A percentile compares a stretch with the other conserved stretches of the same genome.
phyloP scores from a whole-genome alignment of 1,140 invertebrate genomes.

The Cecropterus lyciades region DNA sequence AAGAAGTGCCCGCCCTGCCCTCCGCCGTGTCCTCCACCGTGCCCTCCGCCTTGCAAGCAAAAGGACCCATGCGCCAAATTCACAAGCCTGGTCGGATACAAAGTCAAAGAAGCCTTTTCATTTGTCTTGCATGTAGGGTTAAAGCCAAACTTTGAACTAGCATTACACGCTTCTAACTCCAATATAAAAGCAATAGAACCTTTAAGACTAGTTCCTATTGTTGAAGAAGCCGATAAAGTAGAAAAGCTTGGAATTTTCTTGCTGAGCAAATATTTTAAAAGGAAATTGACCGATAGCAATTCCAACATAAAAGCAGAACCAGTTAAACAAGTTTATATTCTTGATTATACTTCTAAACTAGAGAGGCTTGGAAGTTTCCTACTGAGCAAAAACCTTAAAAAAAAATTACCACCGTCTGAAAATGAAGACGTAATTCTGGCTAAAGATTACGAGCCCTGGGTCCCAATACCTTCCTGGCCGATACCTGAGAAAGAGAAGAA shows the following conservation, averaged over 20 bases:
- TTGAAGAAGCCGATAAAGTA: not conserved
- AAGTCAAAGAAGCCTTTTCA: conserved; percentile 27
- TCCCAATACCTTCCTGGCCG: conserved; percentile 65
- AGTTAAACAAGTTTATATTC: too few species aligned
- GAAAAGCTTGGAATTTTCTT: conserved; percentile 16
- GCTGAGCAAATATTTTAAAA: not conserved
- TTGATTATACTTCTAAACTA: too few species aligned
- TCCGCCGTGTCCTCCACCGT: too few species aligned
- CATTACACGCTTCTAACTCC: not conserved
- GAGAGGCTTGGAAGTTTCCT: conserved; percentile 3
- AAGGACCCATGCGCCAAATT: conserved; percentile 39
- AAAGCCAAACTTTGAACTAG: not conserved
- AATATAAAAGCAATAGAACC: conserved; percentile 1
- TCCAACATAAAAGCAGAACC: not conserved
- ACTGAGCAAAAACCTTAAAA: not conserved
- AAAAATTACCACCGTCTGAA: not conserved
- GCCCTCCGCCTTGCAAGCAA: conserved; percentile 9
- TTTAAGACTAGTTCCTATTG: not conserved
- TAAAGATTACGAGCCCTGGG: conserved; percentile 60
- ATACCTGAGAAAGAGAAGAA: conserved; percentile 44
- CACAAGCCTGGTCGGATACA: conserved; percentile 3
- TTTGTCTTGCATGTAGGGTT: conserved; percentile 11
- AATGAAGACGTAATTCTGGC: conserved; percentile 31
- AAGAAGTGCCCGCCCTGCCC: conserved; percentile 20
- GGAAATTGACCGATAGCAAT: not conserved